Evolutionary conservation across 2,113 vertebrate genomes (phyloP).

Genomic region (Bos indicus): DNA sequence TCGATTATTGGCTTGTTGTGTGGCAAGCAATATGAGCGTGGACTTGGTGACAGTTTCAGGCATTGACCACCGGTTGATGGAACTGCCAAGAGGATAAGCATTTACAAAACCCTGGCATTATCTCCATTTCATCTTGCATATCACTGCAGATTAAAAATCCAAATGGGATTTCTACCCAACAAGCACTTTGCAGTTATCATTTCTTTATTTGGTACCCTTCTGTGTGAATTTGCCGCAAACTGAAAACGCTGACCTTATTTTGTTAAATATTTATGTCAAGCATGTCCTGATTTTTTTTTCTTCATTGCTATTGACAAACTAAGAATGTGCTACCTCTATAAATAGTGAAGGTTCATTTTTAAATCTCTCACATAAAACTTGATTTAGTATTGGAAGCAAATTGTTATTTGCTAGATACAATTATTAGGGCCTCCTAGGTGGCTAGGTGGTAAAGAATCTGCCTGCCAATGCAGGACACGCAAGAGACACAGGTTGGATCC

Average conservation of each 20-base stretch:
- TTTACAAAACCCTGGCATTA: background rate
- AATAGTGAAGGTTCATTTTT: background rate
- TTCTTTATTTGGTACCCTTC: background rate
- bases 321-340: background rate
- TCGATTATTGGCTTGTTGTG: background rate
- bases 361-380: background rate
- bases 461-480: background rate
- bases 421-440: background rate
- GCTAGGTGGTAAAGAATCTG: background rate
- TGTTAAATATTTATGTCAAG: background rate
- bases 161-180: background rate
- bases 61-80: background rate
- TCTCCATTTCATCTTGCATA: background rate
- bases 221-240: background rate
- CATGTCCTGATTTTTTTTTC: background rate
- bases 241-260: background rate
- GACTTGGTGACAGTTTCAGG: background rate
- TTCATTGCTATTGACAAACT: background rate
- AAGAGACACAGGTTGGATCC: background rate
- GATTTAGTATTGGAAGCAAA: background rate
- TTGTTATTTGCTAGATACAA: background rate
- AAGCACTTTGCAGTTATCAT: background rate
- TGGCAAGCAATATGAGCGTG: background rate
- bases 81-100: background rate
- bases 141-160: background rate